Evolutionary conservation across 2,888 invertebrate genomes (phyloP).

Genomic region (Unio delphinus): DNA sequence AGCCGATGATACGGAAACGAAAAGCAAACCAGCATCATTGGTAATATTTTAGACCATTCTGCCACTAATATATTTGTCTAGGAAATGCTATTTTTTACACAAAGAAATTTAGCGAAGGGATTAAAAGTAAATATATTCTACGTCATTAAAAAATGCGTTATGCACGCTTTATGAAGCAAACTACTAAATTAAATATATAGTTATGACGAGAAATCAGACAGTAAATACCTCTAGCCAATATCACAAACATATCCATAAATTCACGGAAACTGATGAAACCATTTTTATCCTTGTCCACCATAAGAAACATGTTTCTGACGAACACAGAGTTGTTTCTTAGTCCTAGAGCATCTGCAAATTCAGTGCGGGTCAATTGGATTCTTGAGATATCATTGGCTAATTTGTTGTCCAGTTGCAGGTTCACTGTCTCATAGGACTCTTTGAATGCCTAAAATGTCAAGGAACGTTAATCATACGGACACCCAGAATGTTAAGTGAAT

Average conservation of each 20-base stretch:
- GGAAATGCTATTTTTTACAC: no score
- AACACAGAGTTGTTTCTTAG: constrained; percentile 76
- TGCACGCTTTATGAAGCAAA: background rate
- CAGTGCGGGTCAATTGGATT: constrained; percentile 63
- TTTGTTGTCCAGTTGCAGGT: constrained; percentile 15
- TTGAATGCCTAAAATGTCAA: constrained; percentile 23
- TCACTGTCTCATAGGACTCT: constrained; percentile 8
- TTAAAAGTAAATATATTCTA: no score
- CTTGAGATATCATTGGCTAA: constrained; percentile 35
- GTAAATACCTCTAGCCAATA: constrained; percentile 74
- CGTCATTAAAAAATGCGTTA: no score
- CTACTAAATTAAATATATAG: no score
- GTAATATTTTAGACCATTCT: no score
- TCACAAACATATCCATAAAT: constrained; percentile 76
- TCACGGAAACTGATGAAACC: constrained; percentile 78
- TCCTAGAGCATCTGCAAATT: constrained; percentile 77
- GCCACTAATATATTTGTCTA: no score
- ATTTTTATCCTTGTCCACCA: constrained; percentile 76
- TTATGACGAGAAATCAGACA: no score
- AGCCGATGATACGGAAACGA: no score
- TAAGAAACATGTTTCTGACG: constrained; percentile 23
- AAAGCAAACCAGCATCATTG: no score
- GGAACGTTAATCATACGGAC: no score
- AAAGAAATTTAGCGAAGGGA: no score
- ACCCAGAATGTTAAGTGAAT: no score